A percentile compares a stretch with the other conserved stretches of the same genome.
Evolutionary conservation across 2,113 vertebrate species (phyloP).

Genomic region (Urocitellus parryii): DNA sequence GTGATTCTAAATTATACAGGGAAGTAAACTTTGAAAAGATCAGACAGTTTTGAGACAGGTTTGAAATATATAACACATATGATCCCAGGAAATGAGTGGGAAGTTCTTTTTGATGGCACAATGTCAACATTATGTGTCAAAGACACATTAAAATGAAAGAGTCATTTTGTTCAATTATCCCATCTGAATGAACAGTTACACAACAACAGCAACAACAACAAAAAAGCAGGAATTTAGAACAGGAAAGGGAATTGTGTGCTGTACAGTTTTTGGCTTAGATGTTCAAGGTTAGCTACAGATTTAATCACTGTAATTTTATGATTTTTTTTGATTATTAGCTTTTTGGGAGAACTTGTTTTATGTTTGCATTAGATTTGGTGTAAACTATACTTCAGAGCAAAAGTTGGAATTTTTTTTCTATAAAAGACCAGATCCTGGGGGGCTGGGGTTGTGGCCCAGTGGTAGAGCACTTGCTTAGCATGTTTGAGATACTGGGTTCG

Average conservation of each 20-base stretch:
- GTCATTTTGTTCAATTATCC: conserved; percentile 19
- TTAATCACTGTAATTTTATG: not conserved
- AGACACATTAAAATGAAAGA: conserved; percentile 6
- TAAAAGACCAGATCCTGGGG: not conserved
- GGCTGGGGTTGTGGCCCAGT: too few relatives aligned
- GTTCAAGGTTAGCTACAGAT: conserved; percentile 39
- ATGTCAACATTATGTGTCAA: not conserved
- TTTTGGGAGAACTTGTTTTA: conserved; percentile 2
- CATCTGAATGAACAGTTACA: not conserved
- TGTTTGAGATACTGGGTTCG: too few relatives aligned
- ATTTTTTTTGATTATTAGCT: not conserved
- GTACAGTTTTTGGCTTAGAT: not conserved
- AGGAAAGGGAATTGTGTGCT: not conserved
- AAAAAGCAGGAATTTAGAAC: not conserved
- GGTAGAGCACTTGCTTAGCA: too few relatives aligned
- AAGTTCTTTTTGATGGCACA: not conserved
- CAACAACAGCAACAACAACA: not conserved
- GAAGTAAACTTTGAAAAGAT: not conserved
- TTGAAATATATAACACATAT: not conserved
- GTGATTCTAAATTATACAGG: not conserved
- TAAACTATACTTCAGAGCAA: not conserved
- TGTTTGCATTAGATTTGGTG: conserved; percentile 29
- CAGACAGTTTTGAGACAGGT: not conserved
- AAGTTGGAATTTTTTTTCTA: not conserved
- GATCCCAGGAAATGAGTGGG: not conserved